Evolutionary conservation across 2,888 invertebrate species (phyloP).

Genomic region (Mimas tiliae): DNA sequence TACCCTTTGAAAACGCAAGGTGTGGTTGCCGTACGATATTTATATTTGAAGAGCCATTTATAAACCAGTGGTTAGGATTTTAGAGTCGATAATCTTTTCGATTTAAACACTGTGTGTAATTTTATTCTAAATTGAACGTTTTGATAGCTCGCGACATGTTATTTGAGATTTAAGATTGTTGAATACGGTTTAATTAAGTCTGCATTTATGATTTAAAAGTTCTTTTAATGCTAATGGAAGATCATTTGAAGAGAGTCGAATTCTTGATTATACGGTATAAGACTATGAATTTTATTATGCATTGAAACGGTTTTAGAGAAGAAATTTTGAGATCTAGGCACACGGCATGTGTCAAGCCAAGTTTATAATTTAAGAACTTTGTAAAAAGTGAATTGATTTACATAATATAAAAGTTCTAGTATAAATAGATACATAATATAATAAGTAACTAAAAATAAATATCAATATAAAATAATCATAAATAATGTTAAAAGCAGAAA

Average conservation of each 20-base stretch:
- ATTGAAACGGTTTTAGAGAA: not conserved
- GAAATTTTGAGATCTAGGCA: no score
- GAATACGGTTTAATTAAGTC: conserved; percentile 27
- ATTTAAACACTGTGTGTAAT: conserved; percentile 63
- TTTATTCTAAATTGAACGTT: conserved; percentile 53
- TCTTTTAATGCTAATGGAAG: conserved; percentile 8
- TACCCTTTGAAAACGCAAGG: conserved; percentile 84
- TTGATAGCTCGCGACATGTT: conserved; percentile 44
- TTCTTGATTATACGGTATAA: not conserved
- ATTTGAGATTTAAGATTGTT: conserved; percentile 44
- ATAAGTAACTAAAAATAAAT: no score
- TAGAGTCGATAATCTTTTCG: conserved; percentile 72
- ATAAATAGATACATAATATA: not conserved
- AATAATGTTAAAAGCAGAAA: no score
- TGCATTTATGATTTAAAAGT: conserved; percentile 5
- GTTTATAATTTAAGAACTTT: no score
- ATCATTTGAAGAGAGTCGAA: not conserved
- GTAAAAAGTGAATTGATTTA: not conserved
- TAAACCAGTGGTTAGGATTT: conserved; percentile 74
- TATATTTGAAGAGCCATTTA: conserved; percentile 76
- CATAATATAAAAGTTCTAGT: not conserved
- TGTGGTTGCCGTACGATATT: conserved; percentile 77
- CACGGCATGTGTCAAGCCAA: no score
- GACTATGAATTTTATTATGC: not conserved
- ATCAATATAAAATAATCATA: no score